Evolutionary conservation across 1,140 invertebrate genomes (phyloP), one percentile per base, ranked within the genome.

Genomic region (Megalonaias nervosa): DNA sequence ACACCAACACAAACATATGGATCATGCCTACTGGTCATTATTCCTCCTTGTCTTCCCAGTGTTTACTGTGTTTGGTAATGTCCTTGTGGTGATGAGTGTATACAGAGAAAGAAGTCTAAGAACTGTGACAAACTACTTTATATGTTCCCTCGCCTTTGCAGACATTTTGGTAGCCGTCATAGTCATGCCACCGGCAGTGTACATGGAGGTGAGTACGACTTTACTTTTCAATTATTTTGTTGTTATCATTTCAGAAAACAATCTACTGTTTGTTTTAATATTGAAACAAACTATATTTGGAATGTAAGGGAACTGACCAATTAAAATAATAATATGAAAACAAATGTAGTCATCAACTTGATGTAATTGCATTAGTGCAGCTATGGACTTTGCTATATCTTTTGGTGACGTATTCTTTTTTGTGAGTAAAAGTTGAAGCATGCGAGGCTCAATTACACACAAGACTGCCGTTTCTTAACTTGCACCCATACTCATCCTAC

Each of bases 111-210:
- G 97, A 81, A 94, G 81, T 75, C 70, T 89, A 65, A 96, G 98
- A 89, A 98, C 97, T 13, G 97, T 97, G 74, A 99, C 98, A 68
- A 99, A 99, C 92, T 99, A 99, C 92, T 99, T 99, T 92, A 99
- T 99, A 89, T 97, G 99, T 81, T 98, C 97, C 79, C 92, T 99
- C 82, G 98, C 98, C n/a, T 94, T 99, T 15, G 98, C 98, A 17
- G 98, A 99, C 92, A 93, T 99, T 26, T 93, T 99, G 75, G 98
- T 99, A 3, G 98, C 97, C 48, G 94, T 97, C 11, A 94, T 98
- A 66, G 98, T 99, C 77, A 99, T 99, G 98, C 98, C 98, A 17
- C 98, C 98, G 90, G 98, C 97, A 75, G 97, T 99, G 84, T 99
- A 99, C 92, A 95, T 98, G 90, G 93, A 97, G 95, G 96, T 98